phyloP scores from a whole-genome alignment of 2,888 invertebrate species.

The Pedicia rivosa region DNA sequence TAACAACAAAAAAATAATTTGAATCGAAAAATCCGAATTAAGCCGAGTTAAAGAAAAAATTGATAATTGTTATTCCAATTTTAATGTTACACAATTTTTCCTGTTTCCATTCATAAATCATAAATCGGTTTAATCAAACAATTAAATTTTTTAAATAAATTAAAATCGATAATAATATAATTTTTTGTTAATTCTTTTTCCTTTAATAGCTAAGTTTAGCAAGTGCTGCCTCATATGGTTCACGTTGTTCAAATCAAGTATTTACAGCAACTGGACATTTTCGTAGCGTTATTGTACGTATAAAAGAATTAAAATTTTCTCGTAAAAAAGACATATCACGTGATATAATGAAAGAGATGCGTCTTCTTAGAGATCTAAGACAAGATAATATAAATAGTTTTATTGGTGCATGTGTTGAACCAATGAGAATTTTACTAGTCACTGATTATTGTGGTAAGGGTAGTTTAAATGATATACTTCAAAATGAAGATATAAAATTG shows the following conservation, averaged over 20 bases:
- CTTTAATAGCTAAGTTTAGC: slow-evolving; percentile 62
- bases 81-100: too few relatives aligned
- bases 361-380: slow-evolving; percentile 75
- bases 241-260: slow-evolving; percentile 70
- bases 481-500: slow-evolving; percentile 94
- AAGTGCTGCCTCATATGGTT: slow-evolving; percentile 76
- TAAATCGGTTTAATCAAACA: neutral
- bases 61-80: too few relatives aligned
- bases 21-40: too few relatives aligned
- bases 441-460: slow-evolving; percentile 98
- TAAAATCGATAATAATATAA: slow-evolving; percentile 11
- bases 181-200: slow-evolving; percentile 17
- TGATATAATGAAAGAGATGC: slow-evolving; percentile 87
- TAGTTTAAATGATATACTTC: slow-evolving; percentile 95
- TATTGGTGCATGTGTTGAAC: slow-evolving; percentile 89
- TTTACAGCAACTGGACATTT: slow-evolving; percentile 76
- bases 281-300: slow-evolving; percentile 71
- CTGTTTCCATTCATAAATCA: neutral
- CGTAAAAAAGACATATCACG: slow-evolving; percentile 75
- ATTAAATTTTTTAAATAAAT: too few relatives aligned
- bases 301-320: slow-evolving; percentile 76
- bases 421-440: slow-evolving; percentile 77
- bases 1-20: too few relatives aligned
- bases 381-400: slow-evolving; percentile 97
- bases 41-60: too few relatives aligned